phyloP scores from a whole-genome alignment of 2,888 invertebrate species.

The Pteria penguin region DNA sequence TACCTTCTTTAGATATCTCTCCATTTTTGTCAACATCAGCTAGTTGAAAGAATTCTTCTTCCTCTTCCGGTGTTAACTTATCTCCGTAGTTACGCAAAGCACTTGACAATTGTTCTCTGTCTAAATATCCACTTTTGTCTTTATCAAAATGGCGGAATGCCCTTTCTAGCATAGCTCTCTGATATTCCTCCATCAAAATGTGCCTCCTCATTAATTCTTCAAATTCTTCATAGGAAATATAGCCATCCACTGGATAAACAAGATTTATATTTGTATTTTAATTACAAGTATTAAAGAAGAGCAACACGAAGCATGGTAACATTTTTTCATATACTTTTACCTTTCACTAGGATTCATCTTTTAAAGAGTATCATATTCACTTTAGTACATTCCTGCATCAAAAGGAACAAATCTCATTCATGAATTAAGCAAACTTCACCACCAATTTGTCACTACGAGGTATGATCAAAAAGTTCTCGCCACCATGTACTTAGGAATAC shows the following conservation, averaged over 20 bases:
- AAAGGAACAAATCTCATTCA: too few relatives aligned
- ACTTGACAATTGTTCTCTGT: constrained; percentile 10
- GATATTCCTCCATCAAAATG: constrained; percentile 4
- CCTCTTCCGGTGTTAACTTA: constrained; percentile 17
- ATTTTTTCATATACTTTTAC: too few relatives aligned
- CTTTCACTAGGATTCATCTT: too few relatives aligned
- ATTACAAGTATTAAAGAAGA: too few relatives aligned
- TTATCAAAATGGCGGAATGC: constrained; percentile 16
- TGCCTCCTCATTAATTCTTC: neutral
- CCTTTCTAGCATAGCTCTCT: neutral
- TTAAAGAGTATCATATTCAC: too few relatives aligned
- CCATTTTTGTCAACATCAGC: constrained; percentile 24
- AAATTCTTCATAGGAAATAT: constrained; percentile 13
- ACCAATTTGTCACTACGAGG: too few relatives aligned
- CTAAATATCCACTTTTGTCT: constrained; percentile 16
- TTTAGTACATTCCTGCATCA: too few relatives aligned
- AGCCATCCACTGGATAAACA: constrained; percentile 11
- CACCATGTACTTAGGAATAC: too few relatives aligned
- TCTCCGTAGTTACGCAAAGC: constrained; percentile 19
- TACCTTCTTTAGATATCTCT: constrained; percentile 10
- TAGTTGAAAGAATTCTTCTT: constrained; percentile 21
- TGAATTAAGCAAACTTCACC: too few relatives aligned
- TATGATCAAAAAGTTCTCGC: too few relatives aligned
- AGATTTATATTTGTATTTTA: too few relatives aligned
- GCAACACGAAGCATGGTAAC: too few relatives aligned